Conservation (phyloP, 2,888 invertebrate species). For the Elmis aenea region DNA sequence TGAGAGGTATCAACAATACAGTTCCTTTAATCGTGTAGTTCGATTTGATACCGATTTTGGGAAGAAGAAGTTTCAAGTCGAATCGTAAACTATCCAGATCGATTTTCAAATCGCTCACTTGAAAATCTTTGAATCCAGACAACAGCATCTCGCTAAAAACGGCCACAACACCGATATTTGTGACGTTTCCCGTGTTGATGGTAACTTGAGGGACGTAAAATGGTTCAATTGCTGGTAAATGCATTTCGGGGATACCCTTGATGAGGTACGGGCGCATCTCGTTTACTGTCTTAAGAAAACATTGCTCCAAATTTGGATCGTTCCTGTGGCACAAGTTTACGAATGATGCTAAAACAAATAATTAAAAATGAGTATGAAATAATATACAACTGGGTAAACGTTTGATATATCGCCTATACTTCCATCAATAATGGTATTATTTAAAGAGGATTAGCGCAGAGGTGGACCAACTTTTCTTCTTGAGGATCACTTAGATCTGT, state of each 20-base stretch:
- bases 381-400: too few relatives aligned
- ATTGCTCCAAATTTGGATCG: slow-evolving; percentile 35
- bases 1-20: slow-evolving; percentile 29
- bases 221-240: slow-evolving; percentile 36
- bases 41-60: slow-evolving; percentile 26
- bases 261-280: slow-evolving; percentile 29
- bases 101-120: slow-evolving; percentile 21
- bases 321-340: slow-evolving; percentile 29
- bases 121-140: slow-evolving; percentile 26
- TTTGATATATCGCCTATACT: too few relatives aligned
- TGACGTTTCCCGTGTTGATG: slow-evolving; percentile 28
- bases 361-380: neutral
- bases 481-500: too few relatives aligned
- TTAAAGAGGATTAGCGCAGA: too few relatives aligned
- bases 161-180: slow-evolving; percentile 30
- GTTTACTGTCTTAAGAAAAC: slow-evolving; percentile 32
- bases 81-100: slow-evolving; percentile 5
- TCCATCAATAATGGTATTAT: too few relatives aligned
- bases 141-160: slow-evolving; percentile 26
- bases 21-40: slow-evolving; percentile 33
- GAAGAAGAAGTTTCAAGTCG: slow-evolving; percentile 4
- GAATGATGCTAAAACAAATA: slow-evolving; percentile 18
- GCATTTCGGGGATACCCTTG: slow-evolving; percentile 38
- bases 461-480: too few relatives aligned
- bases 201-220: slow-evolving; percentile 30